phyloP scores from a whole-genome alignment of 2,113 vertebrate genomes.

The Aegithalos caudatus region DNA sequence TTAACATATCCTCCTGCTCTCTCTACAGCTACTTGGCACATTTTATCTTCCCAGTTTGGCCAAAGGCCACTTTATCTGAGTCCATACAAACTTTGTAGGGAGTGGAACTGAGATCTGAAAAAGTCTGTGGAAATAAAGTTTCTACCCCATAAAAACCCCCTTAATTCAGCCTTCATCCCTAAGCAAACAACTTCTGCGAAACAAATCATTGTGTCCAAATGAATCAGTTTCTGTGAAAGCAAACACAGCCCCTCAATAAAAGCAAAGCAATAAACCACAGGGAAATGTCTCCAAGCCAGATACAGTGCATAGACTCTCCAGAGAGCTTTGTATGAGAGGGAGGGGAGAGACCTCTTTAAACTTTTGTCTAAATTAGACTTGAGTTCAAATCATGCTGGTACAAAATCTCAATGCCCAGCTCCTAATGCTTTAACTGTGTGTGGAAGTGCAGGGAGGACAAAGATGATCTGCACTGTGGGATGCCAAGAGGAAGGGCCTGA shows the following conservation, averaged over 20 bases:
- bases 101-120: neutral
- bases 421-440: neutral
- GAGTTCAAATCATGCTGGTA: neutral
- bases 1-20: neutral
- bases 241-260: constrained; percentile 9
- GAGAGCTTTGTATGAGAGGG: neutral
- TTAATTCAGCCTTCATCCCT: neutral
- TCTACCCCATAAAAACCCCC: neutral
- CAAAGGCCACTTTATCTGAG: neutral
- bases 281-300: constrained; percentile 21
- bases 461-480: neutral
- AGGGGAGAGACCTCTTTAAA: neutral
- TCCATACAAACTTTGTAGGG: neutral
- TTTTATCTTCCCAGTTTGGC: neutral
- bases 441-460: neutral
- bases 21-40: neutral
- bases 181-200: neutral
- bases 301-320: neutral
- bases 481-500: neutral
- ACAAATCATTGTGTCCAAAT: constrained; percentile 14
- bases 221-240: constrained; percentile 2
- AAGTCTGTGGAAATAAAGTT: neutral
- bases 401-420: neutral
- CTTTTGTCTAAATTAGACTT: neutral
- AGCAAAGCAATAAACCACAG: constrained; percentile 26